Conservation (phyloP, 2,888 invertebrate genomes). For the Harmothoe impar region DNA sequence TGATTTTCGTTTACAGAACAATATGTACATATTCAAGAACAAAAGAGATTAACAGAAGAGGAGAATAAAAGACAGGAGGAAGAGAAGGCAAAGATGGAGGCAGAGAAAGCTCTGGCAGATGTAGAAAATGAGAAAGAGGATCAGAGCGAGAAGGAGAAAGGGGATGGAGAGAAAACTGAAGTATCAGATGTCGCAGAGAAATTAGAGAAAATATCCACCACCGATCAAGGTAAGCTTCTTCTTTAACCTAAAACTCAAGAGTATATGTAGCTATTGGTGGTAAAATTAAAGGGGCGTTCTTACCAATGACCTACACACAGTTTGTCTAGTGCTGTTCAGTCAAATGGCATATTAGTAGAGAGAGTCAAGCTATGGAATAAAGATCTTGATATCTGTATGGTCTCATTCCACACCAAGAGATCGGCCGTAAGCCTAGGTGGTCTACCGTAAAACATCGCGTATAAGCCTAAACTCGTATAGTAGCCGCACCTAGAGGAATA, state of each 20-base stretch:
- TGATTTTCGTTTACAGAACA: conserved; percentile 20
- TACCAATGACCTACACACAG: no score
- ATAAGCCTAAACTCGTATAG: no score
- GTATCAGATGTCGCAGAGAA: conserved; percentile 31
- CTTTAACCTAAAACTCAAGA: background rate
- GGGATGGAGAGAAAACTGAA: conserved; percentile 33
- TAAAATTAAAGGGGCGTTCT: no score
- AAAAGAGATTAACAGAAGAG: conserved; percentile 51
- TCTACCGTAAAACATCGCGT: no score
- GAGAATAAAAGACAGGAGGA: conserved; percentile 47
- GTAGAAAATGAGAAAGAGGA: conserved; percentile 58
- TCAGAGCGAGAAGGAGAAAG: conserved; percentile 36
- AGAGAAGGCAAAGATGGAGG: background rate
- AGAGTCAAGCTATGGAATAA: no score
- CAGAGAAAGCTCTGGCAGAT: conserved; percentile 50
- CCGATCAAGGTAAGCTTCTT: conserved; percentile 17
- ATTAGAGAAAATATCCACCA: conserved; percentile 31
- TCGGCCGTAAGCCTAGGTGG: no score
- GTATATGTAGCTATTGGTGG: no score
- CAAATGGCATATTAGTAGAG: no score
- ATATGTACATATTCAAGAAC: conserved; percentile 25
- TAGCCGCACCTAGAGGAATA: no score
- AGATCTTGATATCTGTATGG: no score
- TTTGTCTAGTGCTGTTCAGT: no score
- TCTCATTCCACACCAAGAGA: no score